A percentile compares a stretch with the other conserved stretches of the same genome.
Conservation (phyloP, 2,888 invertebrate species). For the Incurvaria masculella region DNA sequence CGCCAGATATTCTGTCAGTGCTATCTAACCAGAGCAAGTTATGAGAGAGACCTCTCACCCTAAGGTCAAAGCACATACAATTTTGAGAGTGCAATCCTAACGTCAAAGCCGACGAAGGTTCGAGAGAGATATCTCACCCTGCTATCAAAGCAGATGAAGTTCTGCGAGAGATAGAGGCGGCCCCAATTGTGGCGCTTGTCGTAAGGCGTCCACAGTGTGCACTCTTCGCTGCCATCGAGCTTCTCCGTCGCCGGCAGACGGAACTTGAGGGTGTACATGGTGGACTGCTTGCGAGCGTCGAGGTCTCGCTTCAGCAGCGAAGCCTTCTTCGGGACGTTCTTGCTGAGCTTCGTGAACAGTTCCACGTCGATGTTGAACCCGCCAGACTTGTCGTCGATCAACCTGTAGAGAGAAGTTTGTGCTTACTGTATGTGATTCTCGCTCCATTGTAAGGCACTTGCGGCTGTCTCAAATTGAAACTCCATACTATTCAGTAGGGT, state of each 20-base stretch:
- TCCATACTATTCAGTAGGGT: too few species aligned
- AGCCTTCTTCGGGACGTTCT: constrained; percentile 84
- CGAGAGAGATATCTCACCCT: too few species aligned
- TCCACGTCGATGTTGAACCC: constrained; percentile 88
- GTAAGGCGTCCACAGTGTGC: constrained; percentile 92
- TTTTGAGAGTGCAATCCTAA: too few species aligned
- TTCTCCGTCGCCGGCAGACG: constrained; percentile 87
- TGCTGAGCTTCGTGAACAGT: constrained; percentile 77
- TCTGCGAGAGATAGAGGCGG: constrained; percentile 85
- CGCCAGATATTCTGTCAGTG: too few species aligned
- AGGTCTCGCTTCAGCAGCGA: constrained; percentile 93
- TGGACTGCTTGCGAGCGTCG: constrained; percentile 92
- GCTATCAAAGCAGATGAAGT: constrained; percentile 95
- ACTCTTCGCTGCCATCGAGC: constrained; percentile 90
- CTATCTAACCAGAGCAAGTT: too few species aligned
- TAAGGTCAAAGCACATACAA: too few species aligned
- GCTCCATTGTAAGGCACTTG: too few species aligned
- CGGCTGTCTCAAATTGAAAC: too few species aligned
- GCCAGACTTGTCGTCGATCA: constrained; percentile 86
- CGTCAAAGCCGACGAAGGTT: too few species aligned
- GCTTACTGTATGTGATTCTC: too few species aligned
- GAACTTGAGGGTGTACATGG: constrained; percentile 81
- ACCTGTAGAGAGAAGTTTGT: constrained; percentile 56
- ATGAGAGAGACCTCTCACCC: too few species aligned
- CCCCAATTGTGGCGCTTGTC: constrained; percentile 89